A percentile compares a stretch with the other conserved stretches of the same genome.
These are phyloP conservation scores for Microplitis manilae DNA, from an alignment of 2,888 invertebrate species.

Conservation along the genomic window DNA sequence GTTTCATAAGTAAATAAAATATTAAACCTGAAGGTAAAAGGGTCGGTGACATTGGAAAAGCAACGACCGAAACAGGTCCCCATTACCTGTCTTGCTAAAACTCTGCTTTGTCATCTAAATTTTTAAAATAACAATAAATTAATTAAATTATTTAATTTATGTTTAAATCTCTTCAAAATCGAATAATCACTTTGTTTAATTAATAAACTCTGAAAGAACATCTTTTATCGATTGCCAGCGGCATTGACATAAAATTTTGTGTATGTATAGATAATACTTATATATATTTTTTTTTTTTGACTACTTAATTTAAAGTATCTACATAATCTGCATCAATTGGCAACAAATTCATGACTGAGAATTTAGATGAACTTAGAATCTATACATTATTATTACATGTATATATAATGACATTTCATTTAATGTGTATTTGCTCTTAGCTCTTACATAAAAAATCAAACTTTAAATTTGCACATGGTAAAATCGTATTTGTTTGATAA, in stretches of 20 bases:
- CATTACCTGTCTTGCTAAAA: constrained; percentile 69
- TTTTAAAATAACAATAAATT: constrained; percentile 38
- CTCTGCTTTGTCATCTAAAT: constrained; percentile 62
- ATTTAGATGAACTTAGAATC: neutral
- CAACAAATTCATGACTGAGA: neutral
- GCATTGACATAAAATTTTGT: constrained; percentile 6
- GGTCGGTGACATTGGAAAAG: constrained; percentile 67
- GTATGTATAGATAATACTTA: neutral
- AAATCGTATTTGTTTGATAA: neutral
- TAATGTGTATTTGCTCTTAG: neutral
- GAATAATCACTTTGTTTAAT: neutral
- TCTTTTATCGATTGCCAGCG: constrained; percentile 8
- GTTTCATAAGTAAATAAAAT: constrained; percentile 4
- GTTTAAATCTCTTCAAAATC: neutral
- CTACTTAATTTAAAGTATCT: neutral
- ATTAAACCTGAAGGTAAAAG: constrained; percentile 63
- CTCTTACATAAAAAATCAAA: neutral
- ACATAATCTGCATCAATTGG: neutral
- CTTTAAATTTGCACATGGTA: neutral
- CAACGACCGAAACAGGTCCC: constrained; percentile 74
- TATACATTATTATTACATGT: neutral
- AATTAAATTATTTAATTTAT: constrained; percentile 9
- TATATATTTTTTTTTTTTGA: neutral
- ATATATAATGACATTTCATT: neutral
- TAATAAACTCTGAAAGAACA: constrained; percentile 2